Percentiles rank a stretch among this genome's conserved stretches.
These are phyloP conservation scores for Colletes collaris DNA, from an alignment of 2,888 invertebrate genomes.

Conservation along the genomic window DNA sequence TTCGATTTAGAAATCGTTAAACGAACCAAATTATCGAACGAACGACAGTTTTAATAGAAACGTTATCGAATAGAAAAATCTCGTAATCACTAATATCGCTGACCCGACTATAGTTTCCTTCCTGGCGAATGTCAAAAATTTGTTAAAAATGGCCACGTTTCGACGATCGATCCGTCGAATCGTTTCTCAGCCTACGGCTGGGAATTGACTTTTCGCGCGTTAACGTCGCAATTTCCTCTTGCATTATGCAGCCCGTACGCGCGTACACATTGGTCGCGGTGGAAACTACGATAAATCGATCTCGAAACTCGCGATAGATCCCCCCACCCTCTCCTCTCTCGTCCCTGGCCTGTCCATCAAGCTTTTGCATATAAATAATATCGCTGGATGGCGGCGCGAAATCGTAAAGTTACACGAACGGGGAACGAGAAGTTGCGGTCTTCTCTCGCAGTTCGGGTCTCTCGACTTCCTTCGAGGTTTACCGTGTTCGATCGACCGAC, in stretches of 20 bases:
- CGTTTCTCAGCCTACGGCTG: conserved; percentile 5
- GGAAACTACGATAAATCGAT: conserved; percentile 74
- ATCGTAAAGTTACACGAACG: conserved; percentile 63
- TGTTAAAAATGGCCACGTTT: too few relatives aligned
- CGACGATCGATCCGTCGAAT: background rate
- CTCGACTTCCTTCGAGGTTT: background rate
- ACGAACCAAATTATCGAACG: too few relatives aligned
- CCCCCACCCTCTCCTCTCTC: conserved; percentile 11
- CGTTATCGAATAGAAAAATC: too few relatives aligned
- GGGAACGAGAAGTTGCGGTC: conserved; percentile 46
- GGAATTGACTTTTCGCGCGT: conserved; percentile 70
- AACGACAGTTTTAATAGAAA: too few relatives aligned
- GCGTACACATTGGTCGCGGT: conserved; percentile 60
- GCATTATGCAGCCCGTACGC: conserved; percentile 69
- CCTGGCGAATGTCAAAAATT: too few relatives aligned
- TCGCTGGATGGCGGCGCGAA: conserved; percentile 68
- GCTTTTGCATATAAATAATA: conserved; percentile 77
- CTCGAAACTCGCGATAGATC: conserved; percentile 67
- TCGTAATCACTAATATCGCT: too few relatives aligned
- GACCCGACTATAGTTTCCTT: too few relatives aligned
- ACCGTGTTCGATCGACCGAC: conserved; percentile 53
- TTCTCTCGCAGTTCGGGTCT: conserved; percentile 12
- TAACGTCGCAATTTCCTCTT: conserved; percentile 71
- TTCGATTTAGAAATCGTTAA: too few relatives aligned
- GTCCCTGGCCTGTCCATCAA: conserved; percentile 23